Percentiles rank a stretch among this genome's conserved stretches.
Conservation (phyloP, 2,797 vertebrate genomes). For the Margarornis squamiger region DNA sequence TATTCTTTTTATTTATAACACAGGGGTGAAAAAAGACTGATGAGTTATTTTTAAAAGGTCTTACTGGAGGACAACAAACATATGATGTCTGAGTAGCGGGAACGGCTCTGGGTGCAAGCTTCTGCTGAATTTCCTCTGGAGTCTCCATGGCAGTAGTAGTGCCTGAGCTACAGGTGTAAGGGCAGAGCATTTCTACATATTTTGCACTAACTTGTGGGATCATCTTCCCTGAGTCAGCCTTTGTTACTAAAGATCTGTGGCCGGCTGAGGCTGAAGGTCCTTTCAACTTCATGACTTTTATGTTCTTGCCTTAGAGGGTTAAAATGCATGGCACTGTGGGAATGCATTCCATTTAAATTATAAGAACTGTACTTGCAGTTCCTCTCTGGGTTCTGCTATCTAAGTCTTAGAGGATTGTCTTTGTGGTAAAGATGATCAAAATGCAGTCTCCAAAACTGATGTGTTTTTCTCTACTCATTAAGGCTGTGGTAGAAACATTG, state of each 20-base stretch:
- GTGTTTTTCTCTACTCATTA: constrained; percentile 3
- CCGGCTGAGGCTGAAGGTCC: not conserved
- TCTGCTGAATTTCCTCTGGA: not conserved
- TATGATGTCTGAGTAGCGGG: not conserved
- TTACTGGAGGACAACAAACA: not conserved
- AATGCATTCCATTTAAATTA: not conserved
- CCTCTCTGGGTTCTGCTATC: not conserved
- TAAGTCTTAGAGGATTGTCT: not conserved
- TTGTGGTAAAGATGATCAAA: not conserved
- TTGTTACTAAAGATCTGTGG: not conserved
- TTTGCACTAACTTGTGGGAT: not conserved
- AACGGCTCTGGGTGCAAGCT: not conserved
- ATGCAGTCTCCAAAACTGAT: not conserved
- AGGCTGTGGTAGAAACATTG: not conserved
- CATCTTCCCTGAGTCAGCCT: not conserved
- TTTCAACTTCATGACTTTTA: not conserved
- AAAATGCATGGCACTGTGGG: not conserved
- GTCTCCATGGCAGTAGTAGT: not conserved
- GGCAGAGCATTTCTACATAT: not conserved
- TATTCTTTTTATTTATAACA: not conserved
- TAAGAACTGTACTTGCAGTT: not conserved
- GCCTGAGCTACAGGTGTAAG: not conserved
- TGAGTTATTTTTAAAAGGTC: not conserved
- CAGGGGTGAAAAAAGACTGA: not conserved
- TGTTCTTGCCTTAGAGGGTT: not conserved